Percentiles rank a stretch among this genome's conserved stretches.
phyloP scores from a whole-genome alignment of 2,888 invertebrate species.

The Chrysina gloriosa region DNA sequence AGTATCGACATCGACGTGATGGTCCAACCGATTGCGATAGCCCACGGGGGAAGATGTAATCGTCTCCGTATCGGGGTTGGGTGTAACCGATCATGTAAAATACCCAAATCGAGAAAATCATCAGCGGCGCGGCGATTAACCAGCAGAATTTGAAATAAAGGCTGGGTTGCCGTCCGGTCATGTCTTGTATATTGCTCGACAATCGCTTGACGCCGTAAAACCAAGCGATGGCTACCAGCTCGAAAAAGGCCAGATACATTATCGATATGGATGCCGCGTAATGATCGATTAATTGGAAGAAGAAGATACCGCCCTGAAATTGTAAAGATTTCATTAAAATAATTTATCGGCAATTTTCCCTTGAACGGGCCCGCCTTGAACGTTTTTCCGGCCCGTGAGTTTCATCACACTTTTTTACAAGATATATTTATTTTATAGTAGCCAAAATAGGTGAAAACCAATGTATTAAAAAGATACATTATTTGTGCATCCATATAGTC shows the following conservation, averaged over 20 bases:
- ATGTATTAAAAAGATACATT: too few relatives aligned
- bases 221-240: slow-evolving; percentile 92
- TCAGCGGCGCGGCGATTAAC: slow-evolving; percentile 82
- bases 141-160: slow-evolving; percentile 88
- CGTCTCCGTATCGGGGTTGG: slow-evolving; percentile 81
- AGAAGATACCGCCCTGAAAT: slow-evolving; percentile 86
- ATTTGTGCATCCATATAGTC: too few relatives aligned
- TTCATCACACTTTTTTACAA: too few relatives aligned
- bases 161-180: slow-evolving; percentile 86
- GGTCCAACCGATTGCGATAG: slow-evolving; percentile 87
- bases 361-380: too few relatives aligned
- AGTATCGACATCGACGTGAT: slow-evolving; percentile 85
- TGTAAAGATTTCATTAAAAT: slow-evolving; percentile 52
- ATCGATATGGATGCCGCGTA: slow-evolving; percentile 94
- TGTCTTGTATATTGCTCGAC: slow-evolving; percentile 86
- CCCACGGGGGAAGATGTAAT: slow-evolving; percentile 86
- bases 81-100: slow-evolving; percentile 90
- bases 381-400: too few relatives aligned
- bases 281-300: slow-evolving; percentile 92
- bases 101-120: slow-evolving; percentile 88
- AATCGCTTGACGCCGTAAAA: slow-evolving; percentile 87
- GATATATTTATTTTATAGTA: not conserved
- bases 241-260: slow-evolving; percentile 93
- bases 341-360: too few relatives aligned
- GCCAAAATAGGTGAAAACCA: not conserved